These are phyloP conservation scores for Seladonia tumulorum DNA, from an alignment of 2,888 invertebrate species.

Conservation along the genomic window DNA sequence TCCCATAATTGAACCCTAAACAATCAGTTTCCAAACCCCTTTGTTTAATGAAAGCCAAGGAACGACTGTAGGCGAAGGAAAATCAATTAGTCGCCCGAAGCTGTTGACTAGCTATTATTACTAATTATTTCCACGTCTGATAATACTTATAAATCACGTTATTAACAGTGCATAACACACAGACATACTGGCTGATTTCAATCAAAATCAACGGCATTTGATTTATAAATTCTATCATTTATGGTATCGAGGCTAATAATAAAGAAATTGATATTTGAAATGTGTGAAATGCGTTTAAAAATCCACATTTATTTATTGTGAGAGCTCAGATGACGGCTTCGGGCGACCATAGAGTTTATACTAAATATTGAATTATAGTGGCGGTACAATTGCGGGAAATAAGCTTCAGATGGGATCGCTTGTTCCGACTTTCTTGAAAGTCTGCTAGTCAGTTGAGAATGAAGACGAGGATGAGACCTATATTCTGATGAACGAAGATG, in stretches of 20 bases:
- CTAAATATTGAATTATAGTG: not conserved
- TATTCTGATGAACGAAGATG: not conserved
- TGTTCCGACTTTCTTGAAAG: not conserved
- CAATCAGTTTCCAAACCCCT: not conserved
- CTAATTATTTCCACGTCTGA: not conserved
- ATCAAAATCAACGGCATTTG: not conserved
- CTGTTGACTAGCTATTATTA: not conserved
- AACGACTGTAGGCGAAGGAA: not conserved
- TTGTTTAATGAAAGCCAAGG: not conserved
- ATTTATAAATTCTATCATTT: not conserved
- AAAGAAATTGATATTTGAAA: not conserved
- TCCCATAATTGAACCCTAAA: slow-evolving; percentile 47
- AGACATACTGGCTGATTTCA: not conserved
- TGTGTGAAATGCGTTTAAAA: not conserved
- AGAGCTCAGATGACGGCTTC: not conserved
- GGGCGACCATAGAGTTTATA: not conserved
- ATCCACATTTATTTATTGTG: not conserved
- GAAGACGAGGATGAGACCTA: not conserved
- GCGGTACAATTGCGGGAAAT: not conserved
- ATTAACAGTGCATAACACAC: not conserved
- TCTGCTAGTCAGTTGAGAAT: slow-evolving; percentile 2
- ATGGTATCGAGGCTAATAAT: too few relatives aligned
- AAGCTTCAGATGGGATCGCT: not conserved
- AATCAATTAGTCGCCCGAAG: not conserved
- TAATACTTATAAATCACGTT: not conserved